Evolutionary conservation across 2,797 vertebrate genomes (phyloP), one percentile per base, ranked within the genome.

Genomic region (Graptemys geographica): DNA sequence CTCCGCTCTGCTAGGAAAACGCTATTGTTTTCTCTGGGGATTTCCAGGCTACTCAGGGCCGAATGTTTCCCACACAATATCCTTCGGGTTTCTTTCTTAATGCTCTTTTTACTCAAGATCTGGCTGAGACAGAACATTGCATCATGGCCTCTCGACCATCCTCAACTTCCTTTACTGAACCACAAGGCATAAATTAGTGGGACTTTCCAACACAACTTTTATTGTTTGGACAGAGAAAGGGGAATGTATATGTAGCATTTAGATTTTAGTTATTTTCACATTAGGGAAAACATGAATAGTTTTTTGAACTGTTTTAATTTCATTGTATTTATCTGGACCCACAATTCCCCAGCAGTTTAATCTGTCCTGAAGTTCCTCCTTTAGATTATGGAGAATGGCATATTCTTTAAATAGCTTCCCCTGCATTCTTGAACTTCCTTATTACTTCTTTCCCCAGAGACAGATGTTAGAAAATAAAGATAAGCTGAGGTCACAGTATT

Each of bases 331-430:
- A 90, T 94, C 44, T 16, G 94, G 2, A 11, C 12, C 27, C 8
- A 86, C 69, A 94, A 59, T 28, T 94, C 95, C 87, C 92, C 84
- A 84, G 79, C 6, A 65, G 62, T 79, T 49, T 59, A 52, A 95
- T 65, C 37, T 88, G 91, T 95, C 84, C 90, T 93, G 65, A 86
- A 92, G 91, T 93, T 96, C 84, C 79, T 97, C 90, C 84, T 84
- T 65, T 13, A n/a, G 1, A 55, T 23, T 55, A 76, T 83, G 89
- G 69, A 94, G 93, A 94, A 90, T 28, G 74, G 62, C 33, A 87
- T 53, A 79, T 95, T 93, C 97, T 96, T 95, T 95, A 96, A 97
- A 97, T 95, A 96, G 97, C 90, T 92, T 69, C 81, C 88, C 79
- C 72, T 28, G 69, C 82, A 90, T 94, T 93, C 92, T 87, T 62